phyloP scores from a whole-genome alignment of 2,888 invertebrate species.

The Aelia acuminata region DNA sequence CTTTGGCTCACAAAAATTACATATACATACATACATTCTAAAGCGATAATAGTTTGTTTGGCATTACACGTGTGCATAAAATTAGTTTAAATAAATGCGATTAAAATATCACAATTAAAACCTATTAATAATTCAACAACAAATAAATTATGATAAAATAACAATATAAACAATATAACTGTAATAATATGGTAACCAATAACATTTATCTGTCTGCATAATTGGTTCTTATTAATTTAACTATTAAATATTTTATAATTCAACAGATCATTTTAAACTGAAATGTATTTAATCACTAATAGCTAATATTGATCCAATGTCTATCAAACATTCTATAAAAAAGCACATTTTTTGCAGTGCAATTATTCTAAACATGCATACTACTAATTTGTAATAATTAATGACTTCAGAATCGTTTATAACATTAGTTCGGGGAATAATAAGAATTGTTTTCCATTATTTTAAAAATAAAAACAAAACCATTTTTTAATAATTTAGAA shows the following conservation, averaged over 20 bases:
- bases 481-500: background rate
- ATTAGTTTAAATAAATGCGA: slow-evolving; percentile 30
- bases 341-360: background rate
- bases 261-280: slow-evolving; percentile 22
- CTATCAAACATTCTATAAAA: background rate
- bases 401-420: background rate
- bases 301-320: background rate
- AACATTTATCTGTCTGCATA: background rate
- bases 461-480: background rate
- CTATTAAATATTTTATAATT: slow-evolving; percentile 6
- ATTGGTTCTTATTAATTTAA: background rate
- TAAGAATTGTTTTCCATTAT: background rate
- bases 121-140: slow-evolving; percentile 39
- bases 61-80: slow-evolving; percentile 25
- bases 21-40: background rate
- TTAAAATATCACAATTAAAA: slow-evolving; percentile 24
- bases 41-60: background rate
- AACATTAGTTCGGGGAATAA: background rate
- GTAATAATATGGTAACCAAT: slow-evolving; percentile 11
- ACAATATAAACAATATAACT: slow-evolving; percentile 2
- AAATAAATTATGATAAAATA: slow-evolving; percentile 34
- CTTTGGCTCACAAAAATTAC: slow-evolving; percentile 17
- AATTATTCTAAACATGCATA: slow-evolving; percentile 8
- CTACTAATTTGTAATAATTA: slow-evolving; percentile 10
- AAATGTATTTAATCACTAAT: background rate